Base-by-base conservation (phyloP, 2,888 invertebrate species). In the Unio delphinus region DNA sequence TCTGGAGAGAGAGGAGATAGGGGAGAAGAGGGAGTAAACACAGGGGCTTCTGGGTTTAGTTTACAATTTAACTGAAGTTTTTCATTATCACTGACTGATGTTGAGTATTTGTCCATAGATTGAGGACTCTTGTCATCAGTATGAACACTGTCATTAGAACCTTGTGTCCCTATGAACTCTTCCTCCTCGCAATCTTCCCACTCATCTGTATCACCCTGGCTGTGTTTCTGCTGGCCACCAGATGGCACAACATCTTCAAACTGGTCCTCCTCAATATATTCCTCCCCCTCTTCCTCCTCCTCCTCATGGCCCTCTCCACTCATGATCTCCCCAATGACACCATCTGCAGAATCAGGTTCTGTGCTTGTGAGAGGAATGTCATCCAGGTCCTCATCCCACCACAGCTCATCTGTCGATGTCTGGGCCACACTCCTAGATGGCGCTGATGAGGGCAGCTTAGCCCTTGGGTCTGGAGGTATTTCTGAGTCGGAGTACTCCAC, bases 31-130 rank as follows among this genome's bases (percentile, higher is more conserved):
- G 74, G 78, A n/a, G 81, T 76, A 69, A 84, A 85, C 55, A 76
- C 83, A 26, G 86, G 84, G 18, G 86, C 86, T 75, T 85, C 86
- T 45, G 84, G 85, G 69, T 86, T 85, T 45, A 86, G 69, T 30
- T 80, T 80, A 60, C 76, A 77, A 54, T 82, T 75, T 58, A 77
- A 66, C 67, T 73, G 73, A 20, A 73, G 69, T 66, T 67, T 65
- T 60, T 74, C 70, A 72, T 72, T 76, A 62, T 75, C 76, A 54
- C 72, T 73, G 15, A 74, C 72, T 57, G 77, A 77, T 54, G 78
- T 70, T 63, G 68, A 73, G 68, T 69, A 68, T 61, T 76, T 68
- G 4, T 60, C 65, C 23, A 54, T 65, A 5, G 72, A 70, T 61
- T 70, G 74, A 62, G 64, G 62, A 65, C 67, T 60, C 58, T 61